Evolutionary conservation across 2,113 vertebrate species (phyloP).

Genomic region (Eonycteris spelaea): DNA sequence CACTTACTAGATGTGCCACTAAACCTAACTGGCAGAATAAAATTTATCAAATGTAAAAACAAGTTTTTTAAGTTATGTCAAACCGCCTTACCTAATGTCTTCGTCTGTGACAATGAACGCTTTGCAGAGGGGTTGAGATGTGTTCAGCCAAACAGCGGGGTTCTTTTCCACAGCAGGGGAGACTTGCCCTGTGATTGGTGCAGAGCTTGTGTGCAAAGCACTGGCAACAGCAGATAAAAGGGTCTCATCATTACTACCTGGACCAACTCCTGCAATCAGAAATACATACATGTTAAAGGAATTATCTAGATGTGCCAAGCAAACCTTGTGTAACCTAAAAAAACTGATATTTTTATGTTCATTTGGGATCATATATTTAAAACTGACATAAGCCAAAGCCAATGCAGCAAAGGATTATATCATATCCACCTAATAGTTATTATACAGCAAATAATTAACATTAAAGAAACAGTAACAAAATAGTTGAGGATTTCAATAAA

Average conservation of each 20-base stretch:
- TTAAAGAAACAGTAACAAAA: background rate
- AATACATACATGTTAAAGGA: background rate
- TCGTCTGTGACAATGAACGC: slow-evolving; percentile 94
- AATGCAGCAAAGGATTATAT: background rate
- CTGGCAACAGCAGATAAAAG: slow-evolving; percentile 93
- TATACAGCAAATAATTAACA: background rate
- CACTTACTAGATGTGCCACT: background rate
- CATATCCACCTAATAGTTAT: background rate
- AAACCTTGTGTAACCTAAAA: background rate
- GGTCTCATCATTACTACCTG: slow-evolving; percentile 88
- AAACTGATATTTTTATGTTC: background rate
- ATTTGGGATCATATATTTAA: background rate
- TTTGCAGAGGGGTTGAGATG: slow-evolving; percentile 92
- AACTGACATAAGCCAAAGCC: background rate
- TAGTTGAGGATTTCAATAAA: background rate
- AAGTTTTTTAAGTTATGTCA: background rate
- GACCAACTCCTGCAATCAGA: slow-evolving; percentile 85
- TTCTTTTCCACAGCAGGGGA: slow-evolving; percentile 93
- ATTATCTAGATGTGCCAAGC: background rate
- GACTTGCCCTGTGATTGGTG: slow-evolving; percentile 91
- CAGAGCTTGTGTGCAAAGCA: slow-evolving; percentile 93
- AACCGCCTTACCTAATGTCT: slow-evolving; percentile 87
- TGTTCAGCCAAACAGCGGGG: slow-evolving; percentile 93
- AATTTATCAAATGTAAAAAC: background rate
- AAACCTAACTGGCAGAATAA: background rate